Base-by-base conservation (phyloP, 2,113 vertebrate species). In the Psettodes erumei region DNA sequence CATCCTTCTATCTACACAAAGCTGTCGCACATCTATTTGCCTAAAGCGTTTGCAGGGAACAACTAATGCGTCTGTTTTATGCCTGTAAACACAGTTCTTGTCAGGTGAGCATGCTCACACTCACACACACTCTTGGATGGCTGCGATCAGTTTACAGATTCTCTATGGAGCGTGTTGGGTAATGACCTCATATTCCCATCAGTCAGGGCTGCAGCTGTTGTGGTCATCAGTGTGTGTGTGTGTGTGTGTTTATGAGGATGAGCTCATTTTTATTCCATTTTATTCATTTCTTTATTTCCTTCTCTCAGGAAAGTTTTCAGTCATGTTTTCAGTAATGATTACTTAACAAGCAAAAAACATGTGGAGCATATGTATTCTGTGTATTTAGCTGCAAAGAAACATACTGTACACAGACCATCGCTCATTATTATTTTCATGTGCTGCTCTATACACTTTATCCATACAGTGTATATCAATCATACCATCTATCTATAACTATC, bases 131-230 rank as follows among this genome's bases (percentile, higher is more conserved):
- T 8, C 27, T 15, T 35, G n/a, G 40, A 77, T 71, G 38, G 66
- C 65, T 55, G 12, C 3, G 33, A 51, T 73, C 60, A 51, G 54
- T 79, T 61, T 80, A 69, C 51, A 68, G 77, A 72, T 51, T 58
- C 75, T 59, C 43, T 23, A 18, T 69, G 48, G 51, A 66, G 53
- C 37, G 28, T 59, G 53, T 66, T 37, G 38, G 28, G 51, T 67
- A 71, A 78, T 84, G 81, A 87, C 78, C 64, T 83, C 75, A 83
- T 84, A n/a, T 23, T 11, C 55, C 37, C 4, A 28, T 69, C 42
- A 30, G 61, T 45, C 54, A 67, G 42, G 28, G 3, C 19, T 33
- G 56, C 78, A 83, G 71, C 66, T 85, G 75, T 30, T 59, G 61
- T 73, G 32, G 40, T 71, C 70, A 48, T 42, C 35, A n/a, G n/a